Conservation (phyloP, 1,140 invertebrate species). For the Drusus annulatus region DNA sequence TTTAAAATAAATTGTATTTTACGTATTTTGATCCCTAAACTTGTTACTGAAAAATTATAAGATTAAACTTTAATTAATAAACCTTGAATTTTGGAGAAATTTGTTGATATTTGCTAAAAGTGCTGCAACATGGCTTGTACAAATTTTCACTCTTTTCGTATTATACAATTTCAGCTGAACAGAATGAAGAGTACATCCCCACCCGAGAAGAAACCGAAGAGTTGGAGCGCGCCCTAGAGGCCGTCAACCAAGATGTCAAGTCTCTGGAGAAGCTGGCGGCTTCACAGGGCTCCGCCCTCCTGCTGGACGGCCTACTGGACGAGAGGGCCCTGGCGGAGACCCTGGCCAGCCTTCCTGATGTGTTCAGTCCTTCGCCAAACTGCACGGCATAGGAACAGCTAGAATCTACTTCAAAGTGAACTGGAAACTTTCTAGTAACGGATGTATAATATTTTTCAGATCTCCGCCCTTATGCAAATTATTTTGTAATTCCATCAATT, state of each 20-base stretch:
- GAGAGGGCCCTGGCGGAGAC: constrained; percentile 53
- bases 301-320: constrained; percentile 46
- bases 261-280: constrained; percentile 81
- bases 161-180: constrained; percentile 73
- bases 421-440: no score
- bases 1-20: no score
- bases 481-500: no score
- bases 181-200: constrained; percentile 80
- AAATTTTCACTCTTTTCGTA: no score
- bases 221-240: constrained; percentile 85
- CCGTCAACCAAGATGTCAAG: constrained; percentile 84
- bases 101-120: no score
- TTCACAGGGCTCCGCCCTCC: constrained; percentile 65
- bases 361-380: constrained; percentile 48
- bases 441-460: no score
- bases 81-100: no score
- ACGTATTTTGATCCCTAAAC: no score
- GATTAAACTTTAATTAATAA: no score
- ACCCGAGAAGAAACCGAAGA: constrained; percentile 87
- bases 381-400: background rate
- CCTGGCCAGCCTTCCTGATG: constrained; percentile 53
- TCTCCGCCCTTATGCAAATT: no score
- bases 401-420: background rate
- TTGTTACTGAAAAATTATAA: no score
- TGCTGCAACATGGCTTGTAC: no score